Evolutionary conservation across 2,113 vertebrate species (phyloP).

Genomic region (Zosterops pallidus): DNA sequence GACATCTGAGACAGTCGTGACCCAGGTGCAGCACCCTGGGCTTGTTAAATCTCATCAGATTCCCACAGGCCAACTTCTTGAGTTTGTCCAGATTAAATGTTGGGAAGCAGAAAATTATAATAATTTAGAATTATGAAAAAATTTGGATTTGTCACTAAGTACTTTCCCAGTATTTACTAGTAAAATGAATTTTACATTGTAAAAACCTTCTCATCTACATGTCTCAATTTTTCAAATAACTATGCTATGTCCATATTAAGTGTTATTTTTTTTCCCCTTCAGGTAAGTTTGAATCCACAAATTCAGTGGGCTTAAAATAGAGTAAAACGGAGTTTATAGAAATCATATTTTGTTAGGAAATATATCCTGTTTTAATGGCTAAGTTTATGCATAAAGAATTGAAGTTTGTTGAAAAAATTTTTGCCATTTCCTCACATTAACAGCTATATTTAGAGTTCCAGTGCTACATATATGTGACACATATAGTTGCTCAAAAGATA

Average conservation of each 20-base stretch:
- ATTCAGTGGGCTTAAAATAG: not conserved
- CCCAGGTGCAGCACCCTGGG: not conserved
- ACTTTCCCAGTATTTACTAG: not conserved
- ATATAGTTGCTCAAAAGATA: constrained; percentile 27
- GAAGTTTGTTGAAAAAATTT: not conserved
- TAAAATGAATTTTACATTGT: not conserved
- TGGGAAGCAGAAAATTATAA: not conserved
- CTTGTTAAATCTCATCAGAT: not conserved
- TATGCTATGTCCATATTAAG: not conserved
- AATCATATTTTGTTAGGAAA: not conserved
- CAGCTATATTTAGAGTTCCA: not conserved
- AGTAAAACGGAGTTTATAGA: not conserved
- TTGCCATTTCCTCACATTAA: not conserved
- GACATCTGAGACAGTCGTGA: fast-evolving
- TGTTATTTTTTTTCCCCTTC: not conserved
- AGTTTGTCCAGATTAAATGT: not conserved
- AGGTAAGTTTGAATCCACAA: not conserved
- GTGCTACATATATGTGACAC: not conserved
- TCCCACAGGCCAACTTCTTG: fast-evolving
- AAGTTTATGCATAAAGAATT: not conserved
- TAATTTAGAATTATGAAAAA: not conserved
- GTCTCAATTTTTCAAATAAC: not conserved
- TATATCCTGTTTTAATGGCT: not conserved
- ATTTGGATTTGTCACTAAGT: not conserved
- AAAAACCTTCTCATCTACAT: not conserved